These are phyloP conservation scores for Lepidurus arcticus DNA, from an alignment of 1,140 invertebrate species.

Conservation along the genomic window DNA sequence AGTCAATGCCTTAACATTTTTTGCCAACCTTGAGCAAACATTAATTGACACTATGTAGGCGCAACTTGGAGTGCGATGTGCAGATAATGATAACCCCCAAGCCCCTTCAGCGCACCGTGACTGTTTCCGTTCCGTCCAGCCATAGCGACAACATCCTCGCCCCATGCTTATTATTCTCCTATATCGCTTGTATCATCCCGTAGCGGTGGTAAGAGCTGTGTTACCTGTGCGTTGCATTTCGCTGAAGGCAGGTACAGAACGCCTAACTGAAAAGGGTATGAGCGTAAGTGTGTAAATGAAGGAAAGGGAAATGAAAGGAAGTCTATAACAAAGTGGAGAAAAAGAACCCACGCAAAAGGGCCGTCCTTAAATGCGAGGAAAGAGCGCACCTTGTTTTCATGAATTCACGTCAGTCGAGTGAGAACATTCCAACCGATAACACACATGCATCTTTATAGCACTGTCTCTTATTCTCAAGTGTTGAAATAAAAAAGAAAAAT, in stretches of 20 bases:
- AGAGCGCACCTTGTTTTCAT: constrained; percentile 9
- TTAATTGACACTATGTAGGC: neutral
- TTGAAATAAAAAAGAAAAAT: constrained; percentile 5
- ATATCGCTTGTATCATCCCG: neutral
- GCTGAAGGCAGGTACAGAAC: neutral
- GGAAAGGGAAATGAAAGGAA: constrained; percentile 10
- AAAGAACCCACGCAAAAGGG: neutral
- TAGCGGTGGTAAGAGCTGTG: neutral
- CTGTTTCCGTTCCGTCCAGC: neutral
- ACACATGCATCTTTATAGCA: neutral
- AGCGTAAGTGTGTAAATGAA: neutral
- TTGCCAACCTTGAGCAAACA: neutral
- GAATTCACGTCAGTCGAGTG: constrained; percentile 12
- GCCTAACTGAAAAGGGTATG: neutral
- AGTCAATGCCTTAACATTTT: neutral
- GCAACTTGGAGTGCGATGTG: neutral
- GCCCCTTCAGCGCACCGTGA: neutral
- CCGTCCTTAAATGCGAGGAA: constrained; percentile 4
- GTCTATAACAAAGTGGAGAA: neutral
- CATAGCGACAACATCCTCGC: neutral
- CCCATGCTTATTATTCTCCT: neutral
- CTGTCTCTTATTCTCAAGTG: neutral
- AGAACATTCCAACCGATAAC: neutral
- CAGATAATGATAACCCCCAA: neutral
- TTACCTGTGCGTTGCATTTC: neutral